These are phyloP conservation scores for Drosophila kuntzei DNA, from an alignment of 2,888 invertebrate genomes.

Conservation along the genomic window DNA sequence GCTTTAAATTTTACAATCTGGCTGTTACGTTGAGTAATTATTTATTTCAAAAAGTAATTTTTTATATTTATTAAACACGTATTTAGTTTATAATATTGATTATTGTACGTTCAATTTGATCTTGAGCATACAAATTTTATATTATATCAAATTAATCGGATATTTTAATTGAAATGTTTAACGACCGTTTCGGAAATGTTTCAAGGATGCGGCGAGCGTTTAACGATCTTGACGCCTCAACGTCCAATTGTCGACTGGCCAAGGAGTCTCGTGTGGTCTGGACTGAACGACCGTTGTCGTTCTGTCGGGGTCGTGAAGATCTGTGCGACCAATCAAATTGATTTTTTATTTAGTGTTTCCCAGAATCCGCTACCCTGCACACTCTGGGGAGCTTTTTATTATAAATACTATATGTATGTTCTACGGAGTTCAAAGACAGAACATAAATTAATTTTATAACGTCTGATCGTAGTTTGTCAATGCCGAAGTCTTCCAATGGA, in stretches of 20 bases:
- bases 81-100: not conserved
- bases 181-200: not conserved
- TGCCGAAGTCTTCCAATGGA: slow-evolving; percentile 18
- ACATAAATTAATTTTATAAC: slow-evolving; percentile 60
- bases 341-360: slow-evolving; percentile 68
- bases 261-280: slow-evolving; percentile 33
- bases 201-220: too few species aligned
- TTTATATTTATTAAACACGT: not conserved
- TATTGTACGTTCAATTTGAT: slow-evolving; percentile 14
- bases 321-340: slow-evolving; percentile 65
- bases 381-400: slow-evolving; percentile 30
- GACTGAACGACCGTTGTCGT: not conserved
- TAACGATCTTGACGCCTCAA: slow-evolving; percentile 47
- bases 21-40: not conserved
- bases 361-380: slow-evolving; percentile 51
- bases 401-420: not conserved
- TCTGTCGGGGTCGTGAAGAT: slow-evolving; percentile 46
- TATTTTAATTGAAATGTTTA: slow-evolving; percentile 1
- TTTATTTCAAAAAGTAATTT: not conserved
- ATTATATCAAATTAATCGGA: slow-evolving; percentile 3
- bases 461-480: slow-evolving; percentile 49
- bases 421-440: too few species aligned
- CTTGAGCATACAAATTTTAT: not conserved
- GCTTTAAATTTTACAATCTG: too few species aligned
- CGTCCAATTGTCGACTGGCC: slow-evolving; percentile 65